Conservation (phyloP, 1,140 invertebrate species). For the Latrodectus geometricus region DNA sequence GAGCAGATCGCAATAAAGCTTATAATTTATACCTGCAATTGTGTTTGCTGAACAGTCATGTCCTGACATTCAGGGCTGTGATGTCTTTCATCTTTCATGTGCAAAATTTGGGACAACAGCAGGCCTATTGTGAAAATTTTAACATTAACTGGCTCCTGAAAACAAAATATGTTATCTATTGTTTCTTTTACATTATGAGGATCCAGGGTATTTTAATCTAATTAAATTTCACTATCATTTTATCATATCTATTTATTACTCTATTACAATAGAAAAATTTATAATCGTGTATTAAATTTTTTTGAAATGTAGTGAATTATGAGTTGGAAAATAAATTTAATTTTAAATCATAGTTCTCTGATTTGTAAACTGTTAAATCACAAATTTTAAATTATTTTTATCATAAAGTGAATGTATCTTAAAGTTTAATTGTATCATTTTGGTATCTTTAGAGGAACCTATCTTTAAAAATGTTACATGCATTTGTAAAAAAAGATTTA, state of each 20-base stretch:
- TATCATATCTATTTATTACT: not conserved
- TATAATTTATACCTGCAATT: not conserved
- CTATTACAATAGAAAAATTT: not conserved
- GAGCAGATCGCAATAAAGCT: not conserved
- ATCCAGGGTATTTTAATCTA: not conserved
- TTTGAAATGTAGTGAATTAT: too few relatives aligned
- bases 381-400: too few relatives aligned
- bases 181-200: not conserved
- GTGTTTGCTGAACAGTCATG: not conserved
- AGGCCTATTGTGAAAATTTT: not conserved
- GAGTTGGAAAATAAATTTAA: too few relatives aligned
- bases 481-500: too few relatives aligned
- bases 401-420: too few relatives aligned
- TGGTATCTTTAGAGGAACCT: too few relatives aligned
- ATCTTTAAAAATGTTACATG: too few relatives aligned
- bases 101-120: not conserved
- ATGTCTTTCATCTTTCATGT: not conserved
- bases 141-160: not conserved
- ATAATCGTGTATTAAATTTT: too few relatives aligned
- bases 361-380: too few relatives aligned
- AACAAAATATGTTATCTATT: not conserved
- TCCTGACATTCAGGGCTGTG: constrained; percentile 21
- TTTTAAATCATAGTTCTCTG: too few relatives aligned
- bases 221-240: not conserved
- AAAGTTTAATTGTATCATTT: too few relatives aligned